Base-by-base conservation (phyloP, 2,113 vertebrate species). In the Mormyrus iriodes region DNA sequence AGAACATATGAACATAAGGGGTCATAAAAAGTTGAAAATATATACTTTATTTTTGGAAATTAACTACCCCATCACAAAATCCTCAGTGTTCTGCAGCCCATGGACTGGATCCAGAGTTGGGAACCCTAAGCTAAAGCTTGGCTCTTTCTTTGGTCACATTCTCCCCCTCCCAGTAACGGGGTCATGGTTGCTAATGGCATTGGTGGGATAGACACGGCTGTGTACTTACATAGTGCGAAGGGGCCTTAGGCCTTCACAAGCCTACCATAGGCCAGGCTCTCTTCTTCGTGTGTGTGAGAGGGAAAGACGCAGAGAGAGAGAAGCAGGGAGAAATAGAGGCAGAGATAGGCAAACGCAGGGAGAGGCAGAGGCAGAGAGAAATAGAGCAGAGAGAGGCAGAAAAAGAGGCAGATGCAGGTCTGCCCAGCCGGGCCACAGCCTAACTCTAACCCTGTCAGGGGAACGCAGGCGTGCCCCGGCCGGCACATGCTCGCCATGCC, bases 401-500 rank as follows among this genome's bases (percentile, higher is more conserved):
- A 49, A 49, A 9, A 49, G 6, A 49, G 48, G 48, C 48, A 69
- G 61, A 69, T 27, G 61, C 61, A 12, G 61, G 61, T 10, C 27
- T 69, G 9, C 27, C 61, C 61, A 69, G n/a, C 61, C n/a, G n/a
- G n/a, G 10, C 61, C 12, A 10, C 61, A 31, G n/a, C 10, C 24
- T 27, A 65, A 65, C 61, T 24, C 61, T n/a, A 61, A 61, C 21
- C 58, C 58, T 1, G 42, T 48, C 19, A n/a, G 44, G 39, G 82
- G 42, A 15, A 21, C 6, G 52, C 13, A 83, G 27, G 73, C 19
- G 17, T 19, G 44, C 42, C 1, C 13, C 13, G 44, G 86, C 8
- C 42, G 0, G 93, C 94, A 91, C 92, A 85, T 85, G 90, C 15
- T 52, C 89, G 19, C 89, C 83, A 35, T 49, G 88, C 79, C 89